Evolutionary conservation across 92 coral and sea anemone genomes (phyloP).

Genomic region (Bergia sp.): DNA sequence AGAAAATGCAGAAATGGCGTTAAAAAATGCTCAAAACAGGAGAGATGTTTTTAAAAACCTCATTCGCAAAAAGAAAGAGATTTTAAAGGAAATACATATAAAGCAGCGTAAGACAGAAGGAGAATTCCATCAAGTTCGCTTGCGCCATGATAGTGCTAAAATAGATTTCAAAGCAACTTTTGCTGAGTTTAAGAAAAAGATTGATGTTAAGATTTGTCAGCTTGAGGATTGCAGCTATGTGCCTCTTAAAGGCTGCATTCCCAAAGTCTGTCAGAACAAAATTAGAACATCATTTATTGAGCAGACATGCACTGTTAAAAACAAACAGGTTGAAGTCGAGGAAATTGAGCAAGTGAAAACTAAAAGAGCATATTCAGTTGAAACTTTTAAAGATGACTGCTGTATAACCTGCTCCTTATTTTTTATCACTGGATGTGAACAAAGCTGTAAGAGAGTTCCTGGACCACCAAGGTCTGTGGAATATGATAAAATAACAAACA

Average conservation of each 20-base stretch:
- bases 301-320: constrained; percentile 21
- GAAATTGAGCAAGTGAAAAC: neutral
- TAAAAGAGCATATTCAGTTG: neutral
- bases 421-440: neutral
- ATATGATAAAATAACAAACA: constrained; percentile 1
- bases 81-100: neutral
- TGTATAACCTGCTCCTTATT: neutral
- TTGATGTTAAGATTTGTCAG: constrained; percentile 5
- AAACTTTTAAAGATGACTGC: neutral
- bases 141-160: constrained; percentile 38
- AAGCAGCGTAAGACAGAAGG: constrained; percentile 7
- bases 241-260: constrained; percentile 39
- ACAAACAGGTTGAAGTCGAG: neutral
- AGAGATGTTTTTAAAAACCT: neutral
- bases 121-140: constrained; percentile 41
- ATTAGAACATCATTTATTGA: neutral
- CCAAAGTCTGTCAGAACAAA: constrained; percentile 38
- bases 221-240: constrained; percentile 37
- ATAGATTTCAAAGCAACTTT: constrained; percentile 38
- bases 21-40: constrained; percentile 36
- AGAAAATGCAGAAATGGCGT: constrained; percentile 19
- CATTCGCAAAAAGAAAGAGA: neutral
- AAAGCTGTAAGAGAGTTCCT: constrained; percentile 1
- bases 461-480: neutral
- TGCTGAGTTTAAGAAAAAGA: neutral